These are phyloP conservation scores for Callyntrura sp. DNA, from an alignment of 2,888 invertebrate genomes.

Conservation along the genomic window DNA sequence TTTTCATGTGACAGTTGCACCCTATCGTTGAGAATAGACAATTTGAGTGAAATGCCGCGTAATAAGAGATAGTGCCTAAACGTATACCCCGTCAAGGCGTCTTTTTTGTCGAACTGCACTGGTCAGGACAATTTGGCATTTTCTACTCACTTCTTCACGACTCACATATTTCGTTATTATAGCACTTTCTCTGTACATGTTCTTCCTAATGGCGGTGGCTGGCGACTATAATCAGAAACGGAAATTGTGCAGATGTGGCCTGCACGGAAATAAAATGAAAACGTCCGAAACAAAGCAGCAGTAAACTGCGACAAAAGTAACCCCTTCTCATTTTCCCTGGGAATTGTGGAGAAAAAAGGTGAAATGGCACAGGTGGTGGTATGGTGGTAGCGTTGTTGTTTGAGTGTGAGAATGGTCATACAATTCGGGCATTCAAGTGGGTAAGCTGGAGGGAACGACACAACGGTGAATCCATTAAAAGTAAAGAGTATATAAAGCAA, in stretches of 20 bases:
- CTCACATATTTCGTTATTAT: not conserved
- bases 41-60: slow-evolving; percentile 16
- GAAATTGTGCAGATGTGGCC: slow-evolving; percentile 65
- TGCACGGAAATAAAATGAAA: slow-evolving; percentile 25
- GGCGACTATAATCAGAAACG: slow-evolving; percentile 49
- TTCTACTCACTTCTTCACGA: not conserved
- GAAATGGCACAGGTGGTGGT: slow-evolving; percentile 55
- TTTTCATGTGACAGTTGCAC: slow-evolving; percentile 55
- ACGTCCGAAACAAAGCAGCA: slow-evolving; percentile 8
- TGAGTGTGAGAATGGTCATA: slow-evolving; percentile 18
- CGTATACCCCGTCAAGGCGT: not conserved
- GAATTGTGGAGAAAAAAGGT: slow-evolving; percentile 25
- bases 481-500: not conserved
- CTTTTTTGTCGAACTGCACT: not conserved
- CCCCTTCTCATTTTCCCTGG: slow-evolving; percentile 4
- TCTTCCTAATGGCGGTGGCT: not conserved
- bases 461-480: slow-evolving; percentile 31
- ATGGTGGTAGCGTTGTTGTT: not conserved
- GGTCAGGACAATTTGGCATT: slow-evolving; percentile 40
- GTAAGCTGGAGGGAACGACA: not conserved
- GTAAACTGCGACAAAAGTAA: slow-evolving; percentile 30
- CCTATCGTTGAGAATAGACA: slow-evolving; percentile 5
- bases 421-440: slow-evolving; percentile 23
- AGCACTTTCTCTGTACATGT: not conserved
- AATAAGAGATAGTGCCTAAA: not conserved